phyloP scores from a whole-genome alignment of 1,140 invertebrate genomes.

The Dinoponera quadriceps region DNA sequence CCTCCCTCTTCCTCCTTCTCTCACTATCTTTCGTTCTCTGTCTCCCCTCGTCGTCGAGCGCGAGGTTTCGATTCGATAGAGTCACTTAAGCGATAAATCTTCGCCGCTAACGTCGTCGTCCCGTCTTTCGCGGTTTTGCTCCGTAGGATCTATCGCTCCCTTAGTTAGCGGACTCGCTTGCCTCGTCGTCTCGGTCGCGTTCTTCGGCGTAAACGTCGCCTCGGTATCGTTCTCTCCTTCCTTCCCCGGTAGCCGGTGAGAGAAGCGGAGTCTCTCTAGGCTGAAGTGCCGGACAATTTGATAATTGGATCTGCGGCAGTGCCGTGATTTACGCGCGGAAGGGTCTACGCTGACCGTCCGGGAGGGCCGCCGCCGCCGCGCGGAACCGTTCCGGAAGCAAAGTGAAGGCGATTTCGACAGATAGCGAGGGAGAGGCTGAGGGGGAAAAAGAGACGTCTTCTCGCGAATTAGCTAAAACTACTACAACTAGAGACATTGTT shows the following conservation, averaged over 20 bases:
- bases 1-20: slow-evolving; percentile 5
- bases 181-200: slow-evolving; percentile 31
- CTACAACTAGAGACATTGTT: slow-evolving; percentile 75
- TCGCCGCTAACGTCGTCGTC: slow-evolving; percentile 66
- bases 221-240: slow-evolving; percentile 18
- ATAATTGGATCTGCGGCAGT: slow-evolving; percentile 82
- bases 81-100: slow-evolving; percentile 78
- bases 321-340: slow-evolving; percentile 79
- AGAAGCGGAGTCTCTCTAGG: slow-evolving; percentile 53
- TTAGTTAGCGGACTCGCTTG: slow-evolving; percentile 69
- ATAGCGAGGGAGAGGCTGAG: slow-evolving; percentile 38
- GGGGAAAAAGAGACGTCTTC: slow-evolving; percentile 54
- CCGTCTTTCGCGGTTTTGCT: slow-evolving; percentile 79
- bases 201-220: slow-evolving; percentile 56
- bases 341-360: slow-evolving; percentile 77
- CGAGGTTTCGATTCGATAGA: slow-evolving; percentile 38
- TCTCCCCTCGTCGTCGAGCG: neutral
- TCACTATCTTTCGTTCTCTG: neutral
- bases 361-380: slow-evolving; percentile 54
- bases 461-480: slow-evolving; percentile 77
- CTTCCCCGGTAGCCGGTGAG: slow-evolving; percentile 24
- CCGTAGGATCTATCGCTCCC: slow-evolving; percentile 73
- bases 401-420: slow-evolving; percentile 64
- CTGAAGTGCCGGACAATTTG: slow-evolving; percentile 81
- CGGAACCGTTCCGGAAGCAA: slow-evolving; percentile 49